These are phyloP conservation scores for Spheniscus humboldti DNA, from an alignment of 2,797 vertebrate species.

Conservation along the genomic window DNA sequence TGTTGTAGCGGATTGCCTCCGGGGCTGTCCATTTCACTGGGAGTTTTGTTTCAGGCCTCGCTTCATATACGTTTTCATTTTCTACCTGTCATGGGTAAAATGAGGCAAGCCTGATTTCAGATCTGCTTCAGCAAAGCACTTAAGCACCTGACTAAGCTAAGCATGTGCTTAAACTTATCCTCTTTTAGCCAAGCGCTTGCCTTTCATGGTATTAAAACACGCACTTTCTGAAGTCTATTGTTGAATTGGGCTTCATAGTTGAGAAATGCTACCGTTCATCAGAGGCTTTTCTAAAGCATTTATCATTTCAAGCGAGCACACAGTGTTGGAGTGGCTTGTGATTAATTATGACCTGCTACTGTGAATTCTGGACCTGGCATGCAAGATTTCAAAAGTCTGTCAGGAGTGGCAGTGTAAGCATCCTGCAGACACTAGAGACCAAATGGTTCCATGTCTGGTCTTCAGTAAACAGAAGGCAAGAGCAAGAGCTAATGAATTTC, in stretches of 20 bases:
- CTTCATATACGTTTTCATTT: conserved; percentile 86
- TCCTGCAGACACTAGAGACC: background rate
- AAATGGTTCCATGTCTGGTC: background rate
- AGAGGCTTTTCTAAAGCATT: background rate
- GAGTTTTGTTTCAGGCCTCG: conserved; percentile 83
- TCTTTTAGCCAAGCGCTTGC: background rate
- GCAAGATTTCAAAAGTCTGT: background rate
- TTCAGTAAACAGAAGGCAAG: conserved; percentile 13
- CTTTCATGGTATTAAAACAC: background rate
- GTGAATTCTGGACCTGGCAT: conserved; percentile 16
- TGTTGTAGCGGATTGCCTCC: conserved; percentile 83
- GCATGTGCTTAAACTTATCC: background rate
- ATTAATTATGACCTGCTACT: conserved; percentile 36
- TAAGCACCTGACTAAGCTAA: background rate
- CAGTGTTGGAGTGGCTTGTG: background rate
- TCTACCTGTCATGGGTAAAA: conserved; percentile 66
- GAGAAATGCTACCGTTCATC: background rate
- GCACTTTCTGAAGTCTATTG: background rate
- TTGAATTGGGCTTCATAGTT: background rate
- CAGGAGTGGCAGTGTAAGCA: background rate
- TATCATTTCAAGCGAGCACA: background rate
- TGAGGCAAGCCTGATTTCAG: background rate
- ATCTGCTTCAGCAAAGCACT: background rate
- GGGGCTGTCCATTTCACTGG: conserved; percentile 97
- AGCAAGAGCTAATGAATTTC: conserved; percentile 18